Evolutionary conservation across 2,113 vertebrate species (phyloP), one percentile per base, ranked within the genome.

Genomic region (Corythornis cristatus): DNA sequence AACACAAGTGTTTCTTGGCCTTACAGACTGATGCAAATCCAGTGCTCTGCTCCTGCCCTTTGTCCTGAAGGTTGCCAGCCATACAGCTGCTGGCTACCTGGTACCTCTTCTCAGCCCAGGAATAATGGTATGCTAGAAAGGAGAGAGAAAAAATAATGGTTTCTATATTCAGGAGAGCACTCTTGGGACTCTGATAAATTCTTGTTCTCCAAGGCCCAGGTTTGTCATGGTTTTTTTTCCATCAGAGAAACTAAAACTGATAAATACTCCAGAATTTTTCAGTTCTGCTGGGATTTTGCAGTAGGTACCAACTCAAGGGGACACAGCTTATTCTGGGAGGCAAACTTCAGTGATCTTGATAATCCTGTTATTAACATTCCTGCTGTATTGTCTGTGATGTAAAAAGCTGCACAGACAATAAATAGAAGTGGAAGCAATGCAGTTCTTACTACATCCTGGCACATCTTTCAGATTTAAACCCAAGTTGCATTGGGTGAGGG

Each of bases 381-480:
- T 53, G 5, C 16, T 77, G 53, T 65, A 51, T 28, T 35, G 7
- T 29, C 37, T 7, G 25, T 43, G 37, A 42, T 73, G 16, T 22
- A 58, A 33, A 90, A 72, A 6, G 37, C 31, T 26, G 7, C 43
- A 46, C 0, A 1, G 28, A 51, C 31, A 60, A 15, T 1, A 4
- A 72, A 21, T 72, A 43, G n/a, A 76, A 76, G 15, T 51, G 11
- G 8, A 77, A 22, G 48, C 26, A 53, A 20, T 26, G 62, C 51
- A 29, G 28, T 76, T 12, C 20, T 28, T 74, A 9, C 31, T 46
- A 26, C 57, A 70, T 37, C 57, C 54, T 80, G 62, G 43, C 20
- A 28, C 11, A 20, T 82, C 60, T 73, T 51, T 43, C 19, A 31
- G 25, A 15, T 53, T 74, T 82, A 82, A 68, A 77, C 11, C 14